Evolutionary conservation across 2,888 invertebrate genomes (phyloP), one percentile per base, ranked within the genome.

Genomic region (Hylaea fasciaria): DNA sequence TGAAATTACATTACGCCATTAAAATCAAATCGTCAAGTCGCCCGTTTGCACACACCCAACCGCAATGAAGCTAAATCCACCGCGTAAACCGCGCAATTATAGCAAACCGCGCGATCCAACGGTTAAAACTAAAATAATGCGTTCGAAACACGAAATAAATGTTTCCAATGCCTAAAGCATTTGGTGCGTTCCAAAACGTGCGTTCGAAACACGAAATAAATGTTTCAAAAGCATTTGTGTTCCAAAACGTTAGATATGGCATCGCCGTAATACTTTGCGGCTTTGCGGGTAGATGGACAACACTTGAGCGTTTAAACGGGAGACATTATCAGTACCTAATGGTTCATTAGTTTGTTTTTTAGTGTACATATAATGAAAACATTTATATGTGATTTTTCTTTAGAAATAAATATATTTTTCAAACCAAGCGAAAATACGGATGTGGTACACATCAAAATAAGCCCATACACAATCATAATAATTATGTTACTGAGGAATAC

Each of bases 11-110:
- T n/a, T n/a, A n/a, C 22, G 5, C 22, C 22, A 22, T 22, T 5
- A 22, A 22, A 49, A 39, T n/a, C 9, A 49, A 29, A 14, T 5
- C 17, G 11, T 52, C 13, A 29, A 69, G 61, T 70, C 69, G 77
- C 76, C 49, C 73, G 81, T 83, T 68, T 80, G 69, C 50, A 39
- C 11, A 0, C 41, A 51, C 37, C 46, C 64, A 74, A 73, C 78
- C 75, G 73, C 81, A 80, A 75, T 78, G 69, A 71, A 77, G 79
- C 79, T 86, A 82, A 87, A 88, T 84, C 74, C 76, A 70, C 79
- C 79, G 81, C 80, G 73, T 78, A 79, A 82, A 85, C 86, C 86
- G 77, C 83, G 73, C 81, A 84, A 89, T 90, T 87, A 87, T 85
- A 77, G 77, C 78, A 68, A 57, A 78, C 85, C 81, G 73, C 83